Evolutionary conservation across 1,140 invertebrate species (phyloP).

Genomic region (Mycetomoellerius zeteki): DNA sequence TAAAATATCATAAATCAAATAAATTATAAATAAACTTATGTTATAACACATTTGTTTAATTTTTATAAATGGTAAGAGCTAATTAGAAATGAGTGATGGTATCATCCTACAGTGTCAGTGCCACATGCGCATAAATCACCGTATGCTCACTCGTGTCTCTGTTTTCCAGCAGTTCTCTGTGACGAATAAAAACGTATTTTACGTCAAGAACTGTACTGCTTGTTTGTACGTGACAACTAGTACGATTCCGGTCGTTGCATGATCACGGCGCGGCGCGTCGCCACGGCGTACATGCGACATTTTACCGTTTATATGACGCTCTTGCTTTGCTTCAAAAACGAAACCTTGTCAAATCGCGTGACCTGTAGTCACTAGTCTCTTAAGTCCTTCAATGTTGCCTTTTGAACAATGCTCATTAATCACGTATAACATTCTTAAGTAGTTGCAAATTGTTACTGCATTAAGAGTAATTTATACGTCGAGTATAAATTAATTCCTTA

Average conservation of each 20-base stretch:
- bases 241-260: conserved; percentile 55
- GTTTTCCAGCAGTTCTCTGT: conserved; percentile 51
- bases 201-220: conserved; percentile 58
- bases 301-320: conserved; percentile 19
- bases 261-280: conserved; percentile 31
- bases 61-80: conserved; percentile 33
- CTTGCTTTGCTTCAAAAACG: conserved; percentile 22
- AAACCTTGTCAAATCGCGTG: conserved; percentile 22
- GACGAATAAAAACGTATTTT: conserved; percentile 65
- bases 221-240: conserved; percentile 58
- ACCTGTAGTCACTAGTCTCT: conserved; percentile 29
- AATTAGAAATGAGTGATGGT: conserved; percentile 47
- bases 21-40: conserved; percentile 1
- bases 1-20: neutral
- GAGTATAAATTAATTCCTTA: conserved; percentile 8
- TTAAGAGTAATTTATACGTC: conserved; percentile 39
- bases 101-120: conserved; percentile 39
- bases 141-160: conserved; percentile 15
- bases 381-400: conserved; percentile 12
- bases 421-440: conserved; percentile 34
- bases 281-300: conserved; percentile 31
- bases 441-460: conserved; percentile 35
- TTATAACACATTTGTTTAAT: conserved; percentile 15
- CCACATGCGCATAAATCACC: conserved; percentile 49
- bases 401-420: conserved; percentile 41